Base-by-base conservation (phyloP, 2,797 vertebrate species). In the Protonibea diacanthus region DNA sequence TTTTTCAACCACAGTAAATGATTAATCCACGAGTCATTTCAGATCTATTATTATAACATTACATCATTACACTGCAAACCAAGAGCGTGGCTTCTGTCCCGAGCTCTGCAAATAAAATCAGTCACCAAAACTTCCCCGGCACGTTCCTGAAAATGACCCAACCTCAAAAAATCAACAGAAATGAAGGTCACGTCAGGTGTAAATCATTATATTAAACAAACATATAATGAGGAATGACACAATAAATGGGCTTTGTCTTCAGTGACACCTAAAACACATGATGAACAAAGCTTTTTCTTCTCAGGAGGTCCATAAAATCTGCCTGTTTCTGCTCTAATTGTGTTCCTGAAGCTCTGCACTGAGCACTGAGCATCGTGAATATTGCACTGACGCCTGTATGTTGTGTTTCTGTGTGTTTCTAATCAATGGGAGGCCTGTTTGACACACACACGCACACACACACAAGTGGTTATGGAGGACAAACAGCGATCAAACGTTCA, bases 401-500 rank as follows among this genome's bases (percentile, higher is more conserved):
- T 44, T n/a, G 17, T 51, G 29, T 25, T 59, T 58, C 29, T 59
- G 44, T 20, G 29, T 49, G n/a, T 40, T 52, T 66, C 48, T 23
- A 38, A 67, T 13, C 42, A 58, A 27, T 49, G 29, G 23, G 40
- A 18, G 15, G 25, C 29, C 29, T 44, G 38, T 58, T 27, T 61
- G 25, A 66, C 64, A 78, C 29, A 38, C 44, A 58, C 56, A 67
- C 48, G 81, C 71, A 75, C 53, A 88, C 23, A 69, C 21, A 86
- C 58, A 60, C 14, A 45, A 78, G 74, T 76, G 71, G 45, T 68
- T 55, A 71, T 14, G 68, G 71, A 86, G 80, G 68, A 89, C 57
- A 82, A 87, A 85, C 68, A 55, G 65, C 27, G 40, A 87, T 89
- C 82, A 90, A 88, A 83, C 52, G 44, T 68, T 72, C 78, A 58